Evolutionary conservation across 2,888 invertebrate genomes (phyloP).

Genomic region (Gnatocerus cornutus): DNA sequence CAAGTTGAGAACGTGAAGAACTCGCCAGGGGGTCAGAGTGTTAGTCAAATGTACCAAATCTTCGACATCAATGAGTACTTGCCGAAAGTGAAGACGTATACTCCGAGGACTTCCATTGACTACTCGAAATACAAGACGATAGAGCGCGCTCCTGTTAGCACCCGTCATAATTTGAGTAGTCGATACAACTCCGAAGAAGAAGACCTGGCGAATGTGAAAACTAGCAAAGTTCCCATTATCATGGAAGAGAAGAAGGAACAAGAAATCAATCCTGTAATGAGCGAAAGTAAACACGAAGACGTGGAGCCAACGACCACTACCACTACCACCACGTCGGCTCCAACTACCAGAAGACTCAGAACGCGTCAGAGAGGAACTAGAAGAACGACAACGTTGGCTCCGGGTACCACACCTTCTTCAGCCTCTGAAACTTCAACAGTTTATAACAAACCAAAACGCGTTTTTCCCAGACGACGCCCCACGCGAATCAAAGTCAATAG

Average conservation of each 20-base stretch:
- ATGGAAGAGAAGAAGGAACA: conserved; percentile 13
- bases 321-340: conserved; percentile 45
- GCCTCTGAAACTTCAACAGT: conserved; percentile 21
- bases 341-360: conserved; percentile 45
- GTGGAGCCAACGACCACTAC: conserved; percentile 38
- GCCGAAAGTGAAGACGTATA: conserved; percentile 65
- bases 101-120: conserved; percentile 66
- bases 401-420: conserved; percentile 48
- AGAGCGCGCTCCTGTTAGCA: conserved; percentile 56
- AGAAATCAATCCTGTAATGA: conserved; percentile 35
- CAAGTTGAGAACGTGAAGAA: conserved; percentile 61
- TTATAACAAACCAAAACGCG: conserved; percentile 56
- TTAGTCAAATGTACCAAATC: conserved; percentile 59
- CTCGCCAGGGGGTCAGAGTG: conserved; percentile 61
- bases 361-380: conserved; percentile 37
- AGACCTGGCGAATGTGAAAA: conserved; percentile 44
- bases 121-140: conserved; percentile 69
- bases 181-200: conserved; percentile 58
- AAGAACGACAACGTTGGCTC: conserved; percentile 43
- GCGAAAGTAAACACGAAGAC: conserved; percentile 44
- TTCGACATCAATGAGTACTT: conserved; percentile 67
- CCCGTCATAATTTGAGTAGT: conserved; percentile 54
- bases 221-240: conserved; percentile 31
- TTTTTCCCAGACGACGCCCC: conserved; percentile 60
- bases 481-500: conserved; percentile 57